Base-by-base conservation (phyloP, 2,888 invertebrate species). In the Mythimna albipuncta region DNA sequence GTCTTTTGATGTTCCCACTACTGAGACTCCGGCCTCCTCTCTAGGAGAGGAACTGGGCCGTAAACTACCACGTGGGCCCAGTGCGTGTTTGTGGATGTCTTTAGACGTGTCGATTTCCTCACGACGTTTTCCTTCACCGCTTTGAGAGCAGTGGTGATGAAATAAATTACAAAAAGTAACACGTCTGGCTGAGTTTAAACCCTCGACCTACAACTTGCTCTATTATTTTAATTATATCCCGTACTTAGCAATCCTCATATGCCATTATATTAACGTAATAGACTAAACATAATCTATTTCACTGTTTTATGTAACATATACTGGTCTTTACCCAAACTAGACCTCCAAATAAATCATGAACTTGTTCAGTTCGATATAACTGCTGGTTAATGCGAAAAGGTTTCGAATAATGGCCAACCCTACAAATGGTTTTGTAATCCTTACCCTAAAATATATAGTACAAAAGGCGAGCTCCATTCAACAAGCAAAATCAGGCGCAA, bases 361-460 rank as follows among this genome's bases (percentile, higher is more conserved):
- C 65, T 75, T 81, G 62, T 72, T 68, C 64, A 47, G 64, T 72
- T 58, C 35, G 57, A 62, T 72, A 52, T 65, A 68, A 65, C 47
- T 52, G 64, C 44, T 61, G 32, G 64, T 64, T 81, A 68, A 79
- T 81, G 64, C 41, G 35, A 81, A 81, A 77, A 79, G 79, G 82
- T 68, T 77, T 35, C 47, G 9, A 66, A 72, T 77, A 64, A 81
- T 76, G 59, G 64, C 26, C 62, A 63, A 72, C 65, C 66, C 68
- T 65, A 68, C 82, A 77, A 72, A 82, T 69, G 77, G 62, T 66
- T 50, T 72, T 59, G 68, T 79, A 77, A 82, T 69, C 78, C 68
- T 52, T 58, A 55, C 50, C 32, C 47, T 4, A 9, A 52, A 69
- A 54, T 69, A 26, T 13, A 59, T 41, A 11, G 7, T 11, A 5